phyloP scores from a whole-genome alignment of 35 echinoderm and acorn worm species.

The Stichopus chloronotus region DNA sequence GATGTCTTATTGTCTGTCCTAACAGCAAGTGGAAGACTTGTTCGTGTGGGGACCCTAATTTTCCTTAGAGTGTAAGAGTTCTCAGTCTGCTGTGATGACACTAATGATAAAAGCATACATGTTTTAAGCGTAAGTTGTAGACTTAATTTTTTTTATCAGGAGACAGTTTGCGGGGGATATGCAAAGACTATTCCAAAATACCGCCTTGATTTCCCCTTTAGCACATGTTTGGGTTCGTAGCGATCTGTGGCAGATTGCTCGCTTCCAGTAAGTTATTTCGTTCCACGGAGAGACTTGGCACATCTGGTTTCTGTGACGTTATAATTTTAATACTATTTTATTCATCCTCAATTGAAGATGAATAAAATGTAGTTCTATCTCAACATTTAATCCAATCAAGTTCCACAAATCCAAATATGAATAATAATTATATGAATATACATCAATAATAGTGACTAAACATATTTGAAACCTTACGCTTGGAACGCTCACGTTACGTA shows the following conservation, averaged over 20 bases:
- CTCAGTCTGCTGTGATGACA: too few relatives aligned
- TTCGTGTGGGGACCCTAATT: too few relatives aligned
- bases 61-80: too few relatives aligned
- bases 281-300: neutral
- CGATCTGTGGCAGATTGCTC: neutral
- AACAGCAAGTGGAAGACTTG: too few relatives aligned
- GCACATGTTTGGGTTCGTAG: neutral
- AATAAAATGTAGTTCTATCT: neutral
- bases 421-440: neutral
- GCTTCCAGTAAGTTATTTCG: slow-evolving; percentile 4
- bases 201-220: neutral
- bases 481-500: too few relatives aligned
- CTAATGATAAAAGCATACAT: too few relatives aligned
- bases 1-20: too few relatives aligned
- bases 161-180: too few relatives aligned
- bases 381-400: neutral
- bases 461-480: neutral
- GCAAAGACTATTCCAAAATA: too few relatives aligned
- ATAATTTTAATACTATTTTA: neutral
- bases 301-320: neutral
- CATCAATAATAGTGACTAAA: neutral
- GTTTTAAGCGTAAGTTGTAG: too few relatives aligned
- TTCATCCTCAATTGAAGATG: slow-evolving; percentile 16
- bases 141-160: too few relatives aligned
- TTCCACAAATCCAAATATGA: neutral